Evolutionary conservation across 2,888 invertebrate genomes (phyloP).

Genomic region (Bursaphelenchus okinawaensis): DNA sequence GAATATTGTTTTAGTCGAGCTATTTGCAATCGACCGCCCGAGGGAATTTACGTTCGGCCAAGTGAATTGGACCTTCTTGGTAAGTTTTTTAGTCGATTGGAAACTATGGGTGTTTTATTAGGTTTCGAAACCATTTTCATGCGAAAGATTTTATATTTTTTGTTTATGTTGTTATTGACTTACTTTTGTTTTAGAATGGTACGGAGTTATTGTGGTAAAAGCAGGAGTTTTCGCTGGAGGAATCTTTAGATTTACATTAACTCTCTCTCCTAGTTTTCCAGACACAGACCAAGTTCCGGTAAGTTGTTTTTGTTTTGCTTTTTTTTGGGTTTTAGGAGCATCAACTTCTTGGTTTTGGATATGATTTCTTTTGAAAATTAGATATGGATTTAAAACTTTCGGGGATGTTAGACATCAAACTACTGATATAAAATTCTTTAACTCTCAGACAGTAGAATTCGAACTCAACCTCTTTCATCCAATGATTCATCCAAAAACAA

Average conservation of each 20-base stretch:
- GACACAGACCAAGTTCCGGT: conserved; percentile 16
- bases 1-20: background rate
- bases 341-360: no score
- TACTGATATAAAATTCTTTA: conserved; percentile 1
- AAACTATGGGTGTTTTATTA: no score
- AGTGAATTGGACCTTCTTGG: conserved; percentile 8
- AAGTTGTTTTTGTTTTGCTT: background rate
- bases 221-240: conserved; percentile 21
- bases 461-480: conserved; percentile 37
- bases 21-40: conserved; percentile 10
- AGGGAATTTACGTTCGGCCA: conserved; percentile 12
- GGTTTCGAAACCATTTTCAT: no score
- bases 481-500: conserved; percentile 22
- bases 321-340: background rate
- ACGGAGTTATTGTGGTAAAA: conserved; percentile 18
- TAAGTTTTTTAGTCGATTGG: background rate
- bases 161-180: background rate
- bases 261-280: conserved; percentile 16
- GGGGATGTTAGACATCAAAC: background rate
- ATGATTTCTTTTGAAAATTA: no score
- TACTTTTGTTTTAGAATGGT: conserved; percentile 64
- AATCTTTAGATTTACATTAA: conserved; percentile 19
- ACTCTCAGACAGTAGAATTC: conserved; percentile 28
- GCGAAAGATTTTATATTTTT: background rate
- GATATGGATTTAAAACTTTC: no score